Percentiles rank a stretch among this genome's conserved stretches.
Evolutionary conservation across 2,113 vertebrate species (phyloP).

Genomic region (Neopipo cinnamomea): DNA sequence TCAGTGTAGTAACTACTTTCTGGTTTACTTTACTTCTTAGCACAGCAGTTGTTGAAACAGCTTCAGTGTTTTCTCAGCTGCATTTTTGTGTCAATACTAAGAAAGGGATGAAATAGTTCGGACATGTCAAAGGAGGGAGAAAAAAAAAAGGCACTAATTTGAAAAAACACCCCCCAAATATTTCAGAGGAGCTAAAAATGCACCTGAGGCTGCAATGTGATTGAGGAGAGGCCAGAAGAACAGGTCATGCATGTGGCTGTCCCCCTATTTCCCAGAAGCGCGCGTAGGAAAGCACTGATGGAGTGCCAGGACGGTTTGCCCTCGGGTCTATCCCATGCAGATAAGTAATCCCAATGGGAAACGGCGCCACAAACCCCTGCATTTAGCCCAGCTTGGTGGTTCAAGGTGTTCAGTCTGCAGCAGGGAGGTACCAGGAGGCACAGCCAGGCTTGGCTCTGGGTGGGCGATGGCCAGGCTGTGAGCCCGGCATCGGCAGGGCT

Average conservation of each 20-base stretch:
- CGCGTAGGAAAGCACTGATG: conserved; percentile 58
- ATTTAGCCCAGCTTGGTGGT: not conserved
- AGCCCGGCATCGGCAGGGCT: not conserved
- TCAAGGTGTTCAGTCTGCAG: not conserved
- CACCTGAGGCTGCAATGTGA: conserved; percentile 8
- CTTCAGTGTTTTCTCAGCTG: conserved; percentile 53
- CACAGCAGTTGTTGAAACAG: conserved; percentile 31
- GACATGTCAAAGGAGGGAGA: not conserved
- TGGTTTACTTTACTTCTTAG: conserved; percentile 41
- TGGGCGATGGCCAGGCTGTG: not conserved
- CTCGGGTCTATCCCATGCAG: conserved; percentile 33
- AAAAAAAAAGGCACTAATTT: not conserved
- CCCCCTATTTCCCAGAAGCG: conserved; percentile 51
- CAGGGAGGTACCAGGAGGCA: fast-evolving
- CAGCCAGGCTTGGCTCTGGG: not conserved
- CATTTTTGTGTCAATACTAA: conserved; percentile 29
- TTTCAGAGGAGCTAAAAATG: conserved; percentile 31
- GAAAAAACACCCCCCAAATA: not conserved
- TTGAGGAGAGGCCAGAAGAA: conserved; percentile 72
- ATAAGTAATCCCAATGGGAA: conserved; percentile 30
- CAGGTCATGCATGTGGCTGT: conserved; percentile 75
- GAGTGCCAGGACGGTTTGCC: conserved; percentile 62
- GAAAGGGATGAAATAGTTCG: conserved; percentile 1
- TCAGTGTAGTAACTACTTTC: conserved; percentile 6
- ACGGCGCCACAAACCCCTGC: not conserved